These are phyloP conservation scores for Proisotoma minuta DNA, from an alignment of 2,888 invertebrate species.

Conservation along the genomic window DNA sequence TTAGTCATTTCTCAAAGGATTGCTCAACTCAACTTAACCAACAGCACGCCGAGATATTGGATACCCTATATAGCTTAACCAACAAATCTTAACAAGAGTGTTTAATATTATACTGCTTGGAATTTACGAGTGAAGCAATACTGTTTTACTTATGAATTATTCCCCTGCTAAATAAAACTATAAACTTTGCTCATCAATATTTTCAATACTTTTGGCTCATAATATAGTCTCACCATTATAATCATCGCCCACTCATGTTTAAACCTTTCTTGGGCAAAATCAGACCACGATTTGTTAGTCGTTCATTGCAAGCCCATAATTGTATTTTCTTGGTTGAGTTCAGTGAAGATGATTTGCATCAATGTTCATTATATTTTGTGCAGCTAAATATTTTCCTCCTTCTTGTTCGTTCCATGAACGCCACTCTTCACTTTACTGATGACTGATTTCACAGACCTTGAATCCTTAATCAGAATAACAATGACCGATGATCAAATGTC, in stretches of 20 bases:
- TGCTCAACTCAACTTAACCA: too few species aligned
- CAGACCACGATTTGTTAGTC: not conserved
- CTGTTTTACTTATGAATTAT: not conserved
- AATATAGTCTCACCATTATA: not conserved
- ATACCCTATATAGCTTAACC: too few species aligned
- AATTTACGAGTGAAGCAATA: slow-evolving; percentile 1
- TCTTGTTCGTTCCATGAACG: not conserved
- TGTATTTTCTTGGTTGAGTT: slow-evolving; percentile 2
- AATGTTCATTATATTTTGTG: not conserved
- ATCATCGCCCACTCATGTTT: slow-evolving; percentile 11
- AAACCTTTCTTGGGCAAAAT: not conserved
- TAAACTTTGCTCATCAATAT: slow-evolving; percentile 14
- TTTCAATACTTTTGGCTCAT: slow-evolving; percentile 7
- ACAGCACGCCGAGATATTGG: too few species aligned
- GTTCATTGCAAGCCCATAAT: not conserved
- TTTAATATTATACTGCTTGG: too few species aligned
- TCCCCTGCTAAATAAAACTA: slow-evolving; percentile 1
- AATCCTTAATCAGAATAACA: slow-evolving; percentile 44
- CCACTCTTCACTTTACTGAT: slow-evolving; percentile 8
- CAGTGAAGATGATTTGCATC: not conserved
- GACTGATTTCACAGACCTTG: slow-evolving; percentile 37
- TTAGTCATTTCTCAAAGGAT: slow-evolving; percentile 5
- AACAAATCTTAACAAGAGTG: too few species aligned
- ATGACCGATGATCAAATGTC: slow-evolving; percentile 44
- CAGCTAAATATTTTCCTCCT: not conserved